Evolutionary conservation across 2,888 invertebrate genomes (phyloP).

Genomic region (Troides oblongomaculatus): DNA sequence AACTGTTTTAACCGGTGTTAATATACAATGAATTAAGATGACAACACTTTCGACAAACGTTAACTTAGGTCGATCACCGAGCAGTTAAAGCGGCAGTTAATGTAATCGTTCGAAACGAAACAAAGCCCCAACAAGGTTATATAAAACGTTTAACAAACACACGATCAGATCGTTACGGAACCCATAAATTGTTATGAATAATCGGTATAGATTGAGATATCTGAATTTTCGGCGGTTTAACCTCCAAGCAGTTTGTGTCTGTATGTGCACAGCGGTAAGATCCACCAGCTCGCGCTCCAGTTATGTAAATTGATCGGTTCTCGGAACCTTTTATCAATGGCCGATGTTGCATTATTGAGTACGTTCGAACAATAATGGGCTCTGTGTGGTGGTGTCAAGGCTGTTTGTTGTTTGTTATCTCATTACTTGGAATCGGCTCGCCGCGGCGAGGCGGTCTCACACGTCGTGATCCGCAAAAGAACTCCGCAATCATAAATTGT

Average conservation of each 20-base stretch:
- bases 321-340: conserved; percentile 43
- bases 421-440: conserved; percentile 32
- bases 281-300: conserved; percentile 26
- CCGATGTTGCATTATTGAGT: conserved; percentile 36
- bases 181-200: conserved; percentile 57
- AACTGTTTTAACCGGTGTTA: too few species aligned
- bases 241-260: conserved; percentile 39
- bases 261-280: conserved; percentile 39
- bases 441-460: conserved; percentile 60
- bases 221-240: conserved; percentile 43
- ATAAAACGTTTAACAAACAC: conserved; percentile 51
- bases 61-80: too few species aligned
- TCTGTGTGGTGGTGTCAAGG: conserved; percentile 26
- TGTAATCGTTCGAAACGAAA: conserved; percentile 22
- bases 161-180: conserved; percentile 49
- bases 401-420: conserved; percentile 6
- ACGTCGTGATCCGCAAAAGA: conserved; percentile 53
- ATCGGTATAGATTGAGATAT: conserved; percentile 66
- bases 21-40: too few species aligned
- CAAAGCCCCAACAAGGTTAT: conserved; percentile 32
- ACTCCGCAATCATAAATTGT: conserved; percentile 61
- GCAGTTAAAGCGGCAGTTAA: too few species aligned
- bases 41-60: too few species aligned
- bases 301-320: conserved; percentile 44
- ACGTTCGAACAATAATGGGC: conserved; percentile 30